phyloP scores from a whole-genome alignment of 2,888 invertebrate species.

The Ophion obscuratus region DNA sequence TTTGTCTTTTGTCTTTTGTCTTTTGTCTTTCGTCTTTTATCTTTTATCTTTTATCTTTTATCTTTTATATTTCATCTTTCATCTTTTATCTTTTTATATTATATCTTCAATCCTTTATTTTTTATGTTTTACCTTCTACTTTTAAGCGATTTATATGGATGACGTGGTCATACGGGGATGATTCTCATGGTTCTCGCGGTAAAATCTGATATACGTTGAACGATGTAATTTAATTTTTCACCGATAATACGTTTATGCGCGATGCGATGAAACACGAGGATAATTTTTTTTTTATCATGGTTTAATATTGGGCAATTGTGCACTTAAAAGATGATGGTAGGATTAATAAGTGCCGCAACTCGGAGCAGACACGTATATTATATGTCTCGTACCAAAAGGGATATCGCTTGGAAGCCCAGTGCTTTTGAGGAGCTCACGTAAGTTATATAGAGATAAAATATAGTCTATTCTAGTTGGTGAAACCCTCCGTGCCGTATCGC shows the following conservation, averaged over 20 bases:
- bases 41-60: neutral
- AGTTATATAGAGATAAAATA: conserved; percentile 18
- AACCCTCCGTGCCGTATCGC: conserved; percentile 30
- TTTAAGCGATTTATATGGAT: neutral
- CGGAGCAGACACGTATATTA: neutral
- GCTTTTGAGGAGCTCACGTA: neutral
- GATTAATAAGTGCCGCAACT: neutral
- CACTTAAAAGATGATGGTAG: neutral
- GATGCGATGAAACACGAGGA: neutral
- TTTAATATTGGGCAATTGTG: neutral
- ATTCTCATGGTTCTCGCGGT: neutral
- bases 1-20: neutral
- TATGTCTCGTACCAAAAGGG: neutral
- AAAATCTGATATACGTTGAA: neutral
- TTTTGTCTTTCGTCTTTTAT: neutral
- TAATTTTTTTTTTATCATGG: neutral
- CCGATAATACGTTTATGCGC: neutral
- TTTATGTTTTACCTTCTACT: neutral
- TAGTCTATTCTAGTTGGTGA: conserved; percentile 4
- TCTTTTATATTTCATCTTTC: neutral
- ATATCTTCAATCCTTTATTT: neutral
- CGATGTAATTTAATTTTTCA: neutral
- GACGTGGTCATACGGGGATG: neutral
- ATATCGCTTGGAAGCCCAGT: conserved; percentile 8
- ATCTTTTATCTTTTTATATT: neutral